These are phyloP conservation scores for Melanerpes formicivorus DNA, from an alignment of 2,113 vertebrate species.

Conservation along the genomic window DNA sequence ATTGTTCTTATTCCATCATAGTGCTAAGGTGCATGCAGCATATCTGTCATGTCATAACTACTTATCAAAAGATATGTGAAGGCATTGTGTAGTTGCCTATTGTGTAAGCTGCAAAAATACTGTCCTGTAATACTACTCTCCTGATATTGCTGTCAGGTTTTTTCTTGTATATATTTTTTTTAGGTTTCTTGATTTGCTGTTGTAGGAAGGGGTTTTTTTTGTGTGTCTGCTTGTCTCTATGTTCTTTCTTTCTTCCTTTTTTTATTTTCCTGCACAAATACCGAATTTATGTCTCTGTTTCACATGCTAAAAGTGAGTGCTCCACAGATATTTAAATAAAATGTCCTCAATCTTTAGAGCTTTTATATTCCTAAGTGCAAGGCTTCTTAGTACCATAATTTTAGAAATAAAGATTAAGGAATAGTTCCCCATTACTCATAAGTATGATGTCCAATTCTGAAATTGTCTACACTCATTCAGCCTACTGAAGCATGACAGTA, in stretches of 20 bases:
- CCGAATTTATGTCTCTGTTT: background rate
- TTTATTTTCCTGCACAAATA: background rate
- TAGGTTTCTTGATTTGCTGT: background rate
- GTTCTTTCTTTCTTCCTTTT: background rate
- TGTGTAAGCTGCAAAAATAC: background rate
- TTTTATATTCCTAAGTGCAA: background rate
- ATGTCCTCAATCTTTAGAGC: background rate
- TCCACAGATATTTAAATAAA: background rate
- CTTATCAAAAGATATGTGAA: background rate
- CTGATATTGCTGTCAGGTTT: background rate
- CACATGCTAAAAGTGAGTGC: background rate
- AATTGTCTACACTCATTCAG: background rate
- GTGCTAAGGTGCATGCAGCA: background rate
- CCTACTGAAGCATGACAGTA: slow-evolving; percentile 5
- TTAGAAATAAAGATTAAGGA: background rate
- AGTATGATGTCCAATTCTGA: background rate
- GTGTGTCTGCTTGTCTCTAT: too few species aligned
- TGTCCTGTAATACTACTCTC: background rate
- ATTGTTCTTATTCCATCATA: background rate
- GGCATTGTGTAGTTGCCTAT: background rate
- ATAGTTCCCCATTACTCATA: background rate
- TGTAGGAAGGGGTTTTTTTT: background rate
- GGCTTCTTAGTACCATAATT: background rate
- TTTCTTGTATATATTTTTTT: background rate
- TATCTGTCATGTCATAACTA: background rate